Base-by-base conservation (phyloP, 2,888 invertebrate species). In the Bugula neritina region DNA sequence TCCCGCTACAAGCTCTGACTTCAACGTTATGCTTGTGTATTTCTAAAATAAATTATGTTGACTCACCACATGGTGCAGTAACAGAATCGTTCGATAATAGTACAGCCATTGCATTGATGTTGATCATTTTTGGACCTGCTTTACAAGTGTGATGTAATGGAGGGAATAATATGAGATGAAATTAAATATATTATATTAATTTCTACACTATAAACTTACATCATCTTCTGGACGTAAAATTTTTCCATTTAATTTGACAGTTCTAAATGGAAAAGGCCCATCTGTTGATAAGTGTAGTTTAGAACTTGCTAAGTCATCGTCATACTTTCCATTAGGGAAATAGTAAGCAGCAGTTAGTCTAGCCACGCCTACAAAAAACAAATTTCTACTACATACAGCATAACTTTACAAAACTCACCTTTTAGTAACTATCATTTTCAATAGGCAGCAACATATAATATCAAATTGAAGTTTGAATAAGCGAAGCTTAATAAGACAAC, bases 291-390 rank as follows among this genome's bases (percentile, higher is more conserved):
- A 31, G 3, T 27, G 21, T 10, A 63, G 25, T 63, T 21, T 21
- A 63, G 63, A 13, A 10, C 27, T 27, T 2, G 31, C 3, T 21
- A 63, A 10, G 27, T 63, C 29, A 25, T 13, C 27, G n/a, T 27
- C 10, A 13, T 63, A 5, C 2, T 13, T n/a, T 29, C 27, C 29
- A 13, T 21, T 13, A 31, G 63, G 63, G 10, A 63, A 10, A n/a
- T 63, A 63, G 63, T 63, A 63, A 13, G 63, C 63, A 2, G 31
- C 63, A 63, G 27, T 63, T 3, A 63, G 34, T 31, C 63, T 63
- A n/a, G 27, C 31, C 63, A 63, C 63, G 31, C 21, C 63, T 63
- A 63, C 63, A 63, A 29, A 5, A 17, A 52, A 17, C 13, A 52
- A 52, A n/a, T n/a, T n/a, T n/a, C n/a, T n/a, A n/a, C n/a, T n/a